Evolutionary conservation across 1,140 invertebrate genomes (phyloP).

Genomic region (Cydia fagiglandana): DNA sequence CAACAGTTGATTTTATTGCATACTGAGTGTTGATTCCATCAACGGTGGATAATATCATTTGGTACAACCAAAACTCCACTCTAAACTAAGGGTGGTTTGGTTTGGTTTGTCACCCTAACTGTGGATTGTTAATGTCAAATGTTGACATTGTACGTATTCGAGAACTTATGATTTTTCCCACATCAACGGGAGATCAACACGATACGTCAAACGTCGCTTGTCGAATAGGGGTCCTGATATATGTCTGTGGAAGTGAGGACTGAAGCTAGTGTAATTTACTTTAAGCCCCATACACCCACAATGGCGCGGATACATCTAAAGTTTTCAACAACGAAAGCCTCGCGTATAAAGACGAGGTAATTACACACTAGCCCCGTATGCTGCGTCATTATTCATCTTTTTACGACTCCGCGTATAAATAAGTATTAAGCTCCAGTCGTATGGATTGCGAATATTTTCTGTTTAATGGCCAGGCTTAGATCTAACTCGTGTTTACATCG

Average conservation of each 20-base stretch:
- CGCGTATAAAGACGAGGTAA: constrained; percentile 72
- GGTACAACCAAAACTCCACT: too few species aligned
- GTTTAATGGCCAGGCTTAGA: constrained; percentile 74
- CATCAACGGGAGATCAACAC: too few species aligned
- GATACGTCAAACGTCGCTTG: too few species aligned
- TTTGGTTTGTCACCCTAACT: too few species aligned
- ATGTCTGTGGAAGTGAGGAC: neutral
- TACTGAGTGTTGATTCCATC: too few species aligned
- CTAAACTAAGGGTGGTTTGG: too few species aligned
- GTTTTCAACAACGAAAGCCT: constrained; percentile 69
- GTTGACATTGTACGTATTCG: too few species aligned
- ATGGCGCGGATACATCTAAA: constrained; percentile 35
- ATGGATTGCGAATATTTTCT: constrained; percentile 78
- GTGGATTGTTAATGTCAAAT: too few species aligned
- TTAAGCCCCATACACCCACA: constrained; percentile 11
- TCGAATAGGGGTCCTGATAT: too few species aligned
- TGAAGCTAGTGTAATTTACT: constrained; percentile 16
- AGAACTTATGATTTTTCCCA: too few species aligned
- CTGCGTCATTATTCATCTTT: constrained; percentile 78
- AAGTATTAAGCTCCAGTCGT: constrained; percentile 78
- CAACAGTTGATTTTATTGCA: too few species aligned
- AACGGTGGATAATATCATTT: too few species aligned
- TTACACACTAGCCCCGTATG: constrained; percentile 75
- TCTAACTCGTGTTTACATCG: constrained; percentile 52
- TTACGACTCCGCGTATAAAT: constrained; percentile 78